These are phyloP conservation scores for Ivindomyrus marchei DNA, from an alignment of 2,113 vertebrate genomes.

Conservation along the genomic window DNA sequence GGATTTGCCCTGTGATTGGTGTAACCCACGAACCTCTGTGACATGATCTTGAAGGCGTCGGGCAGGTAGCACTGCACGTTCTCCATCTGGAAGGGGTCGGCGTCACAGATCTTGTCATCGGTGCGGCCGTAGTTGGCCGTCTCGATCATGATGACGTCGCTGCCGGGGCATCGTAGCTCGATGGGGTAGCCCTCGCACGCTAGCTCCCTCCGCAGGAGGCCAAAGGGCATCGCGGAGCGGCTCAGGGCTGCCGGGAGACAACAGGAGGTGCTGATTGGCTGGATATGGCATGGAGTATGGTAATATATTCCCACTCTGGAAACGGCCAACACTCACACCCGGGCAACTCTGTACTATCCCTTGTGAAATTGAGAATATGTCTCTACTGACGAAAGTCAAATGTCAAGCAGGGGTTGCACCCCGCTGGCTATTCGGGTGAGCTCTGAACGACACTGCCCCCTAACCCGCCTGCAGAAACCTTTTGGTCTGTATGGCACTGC, in stretches of 20 bases:
- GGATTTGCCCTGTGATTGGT: background rate
- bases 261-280: background rate
- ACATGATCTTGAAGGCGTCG: slow-evolving; percentile 89
- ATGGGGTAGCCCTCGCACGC: slow-evolving; percentile 90
- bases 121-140: slow-evolving; percentile 89
- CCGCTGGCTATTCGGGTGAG: background rate
- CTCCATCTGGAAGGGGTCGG: slow-evolving; percentile 91
- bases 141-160: slow-evolving; percentile 90
- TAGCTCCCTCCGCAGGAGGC: slow-evolving; percentile 83
- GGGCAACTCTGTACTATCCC: background rate
- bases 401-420: background rate
- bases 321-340: background rate
- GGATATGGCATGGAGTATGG: background rate
- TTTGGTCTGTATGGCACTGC: background rate
- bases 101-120: slow-evolving; percentile 90
- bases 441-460: background rate
- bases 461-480: background rate
- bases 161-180: slow-evolving; percentile 86
- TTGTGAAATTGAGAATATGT: background rate
- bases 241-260: slow-evolving; percentile 63
- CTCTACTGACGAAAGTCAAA: background rate
- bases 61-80: slow-evolving; percentile 89
- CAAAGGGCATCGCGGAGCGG: slow-evolving; percentile 82
- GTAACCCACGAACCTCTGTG: slow-evolving; percentile 68
- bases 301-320: background rate